phyloP scores from a whole-genome alignment of 2,888 invertebrate species.

The Biston stratarius region DNA sequence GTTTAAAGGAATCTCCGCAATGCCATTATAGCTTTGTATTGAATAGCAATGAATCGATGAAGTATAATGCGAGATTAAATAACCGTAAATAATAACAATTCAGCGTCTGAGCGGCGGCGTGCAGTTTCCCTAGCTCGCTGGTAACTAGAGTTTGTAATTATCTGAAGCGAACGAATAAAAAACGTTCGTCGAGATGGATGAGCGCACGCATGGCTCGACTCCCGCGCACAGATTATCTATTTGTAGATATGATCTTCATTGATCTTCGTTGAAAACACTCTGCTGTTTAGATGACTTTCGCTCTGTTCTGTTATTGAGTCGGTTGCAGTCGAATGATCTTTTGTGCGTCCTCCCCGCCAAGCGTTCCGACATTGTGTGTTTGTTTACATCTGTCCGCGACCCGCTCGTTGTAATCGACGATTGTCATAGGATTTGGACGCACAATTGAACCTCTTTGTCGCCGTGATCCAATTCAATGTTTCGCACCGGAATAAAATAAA shows the following conservation, averaged over 20 bases:
- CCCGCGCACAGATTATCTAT: constrained; percentile 55
- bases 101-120: constrained; percentile 30
- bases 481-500: constrained; percentile 85
- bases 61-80: constrained; percentile 56
- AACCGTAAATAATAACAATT: constrained; percentile 50
- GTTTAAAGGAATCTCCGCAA: constrained; percentile 50
- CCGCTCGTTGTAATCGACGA: constrained; percentile 73
- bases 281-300: constrained; percentile 38
- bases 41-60: constrained; percentile 52
- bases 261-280: constrained; percentile 44
- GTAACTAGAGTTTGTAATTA: constrained; percentile 65
- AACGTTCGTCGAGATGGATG: constrained; percentile 59
- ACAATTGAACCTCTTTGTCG: constrained; percentile 85
- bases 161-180: constrained; percentile 63
- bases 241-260: constrained; percentile 60
- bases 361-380: constrained; percentile 64
- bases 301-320: constrained; percentile 17
- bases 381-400: constrained; percentile 82
- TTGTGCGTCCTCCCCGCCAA: constrained; percentile 55
- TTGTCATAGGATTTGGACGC: constrained; percentile 83
- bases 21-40: constrained; percentile 53
- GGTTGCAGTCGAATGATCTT: constrained; percentile 38
- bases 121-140: constrained; percentile 49
- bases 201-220: constrained; percentile 53
- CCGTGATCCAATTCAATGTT: constrained; percentile 81